Evolutionary conservation across 2,888 invertebrate genomes (phyloP).

Genomic region (Oscheius sp.): DNA sequence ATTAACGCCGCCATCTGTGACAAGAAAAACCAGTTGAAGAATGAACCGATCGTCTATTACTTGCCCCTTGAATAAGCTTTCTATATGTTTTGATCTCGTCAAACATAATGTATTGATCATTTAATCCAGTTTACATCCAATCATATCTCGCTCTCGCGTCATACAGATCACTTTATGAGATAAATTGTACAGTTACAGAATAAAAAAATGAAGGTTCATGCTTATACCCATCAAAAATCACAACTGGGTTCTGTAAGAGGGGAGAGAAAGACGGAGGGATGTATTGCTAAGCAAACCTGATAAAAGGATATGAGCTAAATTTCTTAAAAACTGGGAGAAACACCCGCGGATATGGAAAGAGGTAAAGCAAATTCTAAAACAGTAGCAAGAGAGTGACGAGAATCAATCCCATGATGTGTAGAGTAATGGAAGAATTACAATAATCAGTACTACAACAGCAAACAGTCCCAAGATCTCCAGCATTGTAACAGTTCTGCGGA

Average conservation of each 20-base stretch:
- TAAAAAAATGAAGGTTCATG: neutral
- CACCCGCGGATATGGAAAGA: neutral
- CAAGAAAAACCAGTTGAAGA: slow-evolving; percentile 81
- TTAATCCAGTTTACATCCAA: neutral
- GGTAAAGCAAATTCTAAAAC: neutral
- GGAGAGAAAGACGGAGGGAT: neutral
- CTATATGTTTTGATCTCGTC: neutral
- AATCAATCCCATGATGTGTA: neutral
- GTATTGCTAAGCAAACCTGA: slow-evolving; percentile 21
- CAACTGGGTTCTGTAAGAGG: neutral
- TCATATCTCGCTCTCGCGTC: slow-evolving; percentile 15
- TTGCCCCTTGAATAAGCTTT: slow-evolving; percentile 71
- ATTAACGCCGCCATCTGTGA: slow-evolving; percentile 87
- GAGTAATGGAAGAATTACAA: slow-evolving; percentile 37
- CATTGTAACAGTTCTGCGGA: slow-evolving; percentile 45
- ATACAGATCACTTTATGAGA: slow-evolving; percentile 11
- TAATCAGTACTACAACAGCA: slow-evolving; percentile 51
- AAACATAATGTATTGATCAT: neutral
- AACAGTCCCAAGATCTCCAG: slow-evolving; percentile 46
- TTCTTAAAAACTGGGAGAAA: neutral
- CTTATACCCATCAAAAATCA: slow-evolving; percentile 7
- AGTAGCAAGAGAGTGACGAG: neutral
- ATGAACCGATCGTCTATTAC: slow-evolving; percentile 84
- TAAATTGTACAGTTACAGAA: slow-evolving; percentile 2
- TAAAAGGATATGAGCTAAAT: slow-evolving; percentile 16